These are phyloP conservation scores for Diploscapter pachys DNA, from an alignment of 1,140 invertebrate genomes.

Conservation along the genomic window DNA sequence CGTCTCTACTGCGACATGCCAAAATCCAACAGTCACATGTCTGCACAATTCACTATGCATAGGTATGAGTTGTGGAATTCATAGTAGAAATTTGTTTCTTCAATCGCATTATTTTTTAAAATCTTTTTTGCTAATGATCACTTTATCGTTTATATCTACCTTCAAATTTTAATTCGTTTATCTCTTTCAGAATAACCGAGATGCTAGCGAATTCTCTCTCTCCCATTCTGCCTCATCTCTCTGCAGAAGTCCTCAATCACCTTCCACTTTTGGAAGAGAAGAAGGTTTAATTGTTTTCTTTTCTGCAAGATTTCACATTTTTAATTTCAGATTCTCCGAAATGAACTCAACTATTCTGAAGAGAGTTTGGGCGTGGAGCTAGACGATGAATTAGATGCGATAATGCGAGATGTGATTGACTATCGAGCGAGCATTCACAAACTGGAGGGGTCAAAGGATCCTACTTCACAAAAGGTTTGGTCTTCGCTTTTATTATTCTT, in stretches of 20 bases:
- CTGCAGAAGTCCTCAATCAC: constrained; percentile 45
- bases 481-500: too few species aligned
- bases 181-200: constrained; percentile 5
- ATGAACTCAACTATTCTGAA: not conserved
- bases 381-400: too few species aligned
- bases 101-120: too few species aligned
- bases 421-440: too few species aligned
- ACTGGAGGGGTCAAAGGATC: too few species aligned
- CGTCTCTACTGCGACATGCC: constrained; percentile 54
- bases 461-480: too few species aligned
- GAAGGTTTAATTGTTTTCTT: not conserved
- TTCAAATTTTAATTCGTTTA: not conserved
- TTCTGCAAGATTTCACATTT: not conserved
- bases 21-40: constrained; percentile 35
- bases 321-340: not conserved
- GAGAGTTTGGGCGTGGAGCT: too few species aligned
- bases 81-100: too few species aligned
- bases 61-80: not conserved
- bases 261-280: constrained; percentile 35
- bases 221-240: constrained; percentile 53
- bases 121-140: not conserved
- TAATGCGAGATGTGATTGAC: too few species aligned
- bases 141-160: constrained; percentile 27
- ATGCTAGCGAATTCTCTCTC: constrained; percentile 42
- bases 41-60: constrained; percentile 48